Conservation (phyloP, 2,113 vertebrate species). For the Ia io region DNA sequence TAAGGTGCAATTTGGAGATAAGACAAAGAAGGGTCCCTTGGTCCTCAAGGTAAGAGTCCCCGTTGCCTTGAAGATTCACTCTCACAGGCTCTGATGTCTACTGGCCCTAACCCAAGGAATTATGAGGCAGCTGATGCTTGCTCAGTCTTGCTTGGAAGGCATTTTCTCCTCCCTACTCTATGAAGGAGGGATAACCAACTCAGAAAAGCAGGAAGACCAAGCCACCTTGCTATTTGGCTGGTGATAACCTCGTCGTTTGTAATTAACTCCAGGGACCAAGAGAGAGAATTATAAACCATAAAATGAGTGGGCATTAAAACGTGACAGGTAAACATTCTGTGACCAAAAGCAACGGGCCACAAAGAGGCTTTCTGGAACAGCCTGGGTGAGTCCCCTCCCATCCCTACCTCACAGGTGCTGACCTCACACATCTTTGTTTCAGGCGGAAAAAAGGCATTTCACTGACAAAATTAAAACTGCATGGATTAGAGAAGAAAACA, state of each 20-base stretch:
- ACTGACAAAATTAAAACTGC: background rate
- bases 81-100: background rate
- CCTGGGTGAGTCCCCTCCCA: accelerated
- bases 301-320: background rate
- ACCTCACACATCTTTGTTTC: background rate
- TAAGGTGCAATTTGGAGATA: background rate
- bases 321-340: background rate
- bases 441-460: background rate
- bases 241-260: background rate
- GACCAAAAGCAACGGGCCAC: background rate
- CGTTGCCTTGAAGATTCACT: background rate
- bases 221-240: background rate
- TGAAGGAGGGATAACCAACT: background rate
- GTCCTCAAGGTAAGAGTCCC: background rate
- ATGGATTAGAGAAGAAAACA: background rate
- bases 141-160: background rate
- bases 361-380: background rate
- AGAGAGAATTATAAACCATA: background rate
- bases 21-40: background rate
- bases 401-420: background rate
- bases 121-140: background rate
- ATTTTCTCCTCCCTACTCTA: background rate
- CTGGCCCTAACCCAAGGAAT: background rate
- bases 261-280: background rate
- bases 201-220: background rate